phyloP scores from a whole-genome alignment of 1,140 invertebrate genomes.

The Hesperophylax magnus region DNA sequence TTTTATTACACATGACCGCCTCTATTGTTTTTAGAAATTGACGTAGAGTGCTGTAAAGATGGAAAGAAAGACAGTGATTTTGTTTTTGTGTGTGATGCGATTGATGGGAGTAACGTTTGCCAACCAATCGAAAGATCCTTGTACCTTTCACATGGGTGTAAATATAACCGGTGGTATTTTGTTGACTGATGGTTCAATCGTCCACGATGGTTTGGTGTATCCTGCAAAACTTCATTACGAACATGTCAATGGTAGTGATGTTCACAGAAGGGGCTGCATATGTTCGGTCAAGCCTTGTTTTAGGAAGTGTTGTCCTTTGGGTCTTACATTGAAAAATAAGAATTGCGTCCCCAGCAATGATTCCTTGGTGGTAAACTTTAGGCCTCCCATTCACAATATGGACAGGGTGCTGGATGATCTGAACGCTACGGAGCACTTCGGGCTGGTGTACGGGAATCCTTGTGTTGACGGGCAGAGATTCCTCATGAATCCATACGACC shows the following conservation, averaged over 20 bases:
- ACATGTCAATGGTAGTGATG: not conserved
- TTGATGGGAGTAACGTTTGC: not conserved
- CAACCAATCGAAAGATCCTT: slow-evolving; percentile 6
- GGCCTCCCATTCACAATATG: slow-evolving; percentile 30
- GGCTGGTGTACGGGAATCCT: slow-evolving; percentile 33
- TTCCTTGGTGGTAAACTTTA: slow-evolving; percentile 37
- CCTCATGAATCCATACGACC: slow-evolving; percentile 31
- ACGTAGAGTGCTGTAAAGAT: too few relatives aligned
- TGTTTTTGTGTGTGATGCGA: not conserved
- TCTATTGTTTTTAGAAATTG: too few relatives aligned
- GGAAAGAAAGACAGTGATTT: too few relatives aligned
- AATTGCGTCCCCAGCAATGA: slow-evolving; percentile 16
- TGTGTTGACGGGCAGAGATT: slow-evolving; percentile 31
- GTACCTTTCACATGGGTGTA: slow-evolving; percentile 43
- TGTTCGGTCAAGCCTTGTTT: slow-evolving; percentile 44
- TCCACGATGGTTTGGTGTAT: slow-evolving; percentile 30
- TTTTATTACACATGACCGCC: too few relatives aligned
- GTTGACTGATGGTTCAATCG: slow-evolving; percentile 28
- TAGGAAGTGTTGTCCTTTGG: slow-evolving; percentile 52
- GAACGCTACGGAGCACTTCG: slow-evolving; percentile 10
- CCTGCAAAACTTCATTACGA: slow-evolving; percentile 6
- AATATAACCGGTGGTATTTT: slow-evolving; percentile 38
- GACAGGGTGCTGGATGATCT: not conserved
- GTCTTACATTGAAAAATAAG: slow-evolving; percentile 8
- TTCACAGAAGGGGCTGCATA: slow-evolving; percentile 40